Evolutionary conservation across 2,888 invertebrate species (phyloP), one percentile per base, ranked within the genome.

Genomic region (Oasisia sp.): DNA sequence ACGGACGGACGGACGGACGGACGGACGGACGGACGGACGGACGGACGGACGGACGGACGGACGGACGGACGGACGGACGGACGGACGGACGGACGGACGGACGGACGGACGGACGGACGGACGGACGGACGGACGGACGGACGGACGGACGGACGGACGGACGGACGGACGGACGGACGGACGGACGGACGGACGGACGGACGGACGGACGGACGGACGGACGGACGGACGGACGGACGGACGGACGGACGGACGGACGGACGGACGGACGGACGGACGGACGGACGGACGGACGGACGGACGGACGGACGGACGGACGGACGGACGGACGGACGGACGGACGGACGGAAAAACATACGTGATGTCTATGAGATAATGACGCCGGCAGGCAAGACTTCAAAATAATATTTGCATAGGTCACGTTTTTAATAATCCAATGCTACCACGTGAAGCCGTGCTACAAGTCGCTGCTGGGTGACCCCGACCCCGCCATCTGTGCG

Each of bases 1-100:
- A 89, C n/a, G 89, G 89, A 32, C 27, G 89, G 89, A 89, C 32
- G 89, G 89, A 89, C n/a, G 89, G 89, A 32, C 27, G 89, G 89
- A 89, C 32, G 89, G 89, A 89, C n/a, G 89, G 89, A 32, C 27
- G 89, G 89, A 89, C 32, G 89, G 89, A 89, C n/a, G 89, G 89
- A 32, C 27, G 89, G 89, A 89, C 32, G 89, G 89, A 89, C n/a
- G 89, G 89, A 32, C 27, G 89, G 89, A 89, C 32, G 89, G 89
- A 89, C n/a, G 89, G 89, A 32, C 27, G 89, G 89, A 89, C 32
- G 89, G 89, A 89, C n/a, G 89, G 89, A 32, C 27, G 89, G 89
- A 89, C 32, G 89, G 89, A 89, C n/a, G 89, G 89, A 32, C 27
- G 89, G 89, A 89, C 32, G 89, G 89, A 89, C n/a, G 89, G 89